A percentile compares a stretch with the other conserved stretches of the same genome.
Evolutionary conservation across 2,113 vertebrate species (phyloP).

Genomic region (Silurus meridionalis): DNA sequence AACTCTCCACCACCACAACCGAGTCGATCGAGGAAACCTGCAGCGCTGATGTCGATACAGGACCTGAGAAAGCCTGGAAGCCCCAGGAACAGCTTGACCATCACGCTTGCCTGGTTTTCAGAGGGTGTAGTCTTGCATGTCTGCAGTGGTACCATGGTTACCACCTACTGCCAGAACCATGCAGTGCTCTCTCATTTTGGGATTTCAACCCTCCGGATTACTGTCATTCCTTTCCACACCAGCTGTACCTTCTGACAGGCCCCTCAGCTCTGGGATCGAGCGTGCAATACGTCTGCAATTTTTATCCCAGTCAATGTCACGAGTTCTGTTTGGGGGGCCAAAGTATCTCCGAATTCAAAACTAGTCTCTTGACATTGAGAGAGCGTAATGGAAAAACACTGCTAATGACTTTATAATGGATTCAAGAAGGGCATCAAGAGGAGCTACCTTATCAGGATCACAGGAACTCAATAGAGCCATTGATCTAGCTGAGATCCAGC

Average conservation of each 20-base stretch:
- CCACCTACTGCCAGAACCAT: background rate
- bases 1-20: background rate
- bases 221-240: background rate
- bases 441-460: constrained; percentile 7
- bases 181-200: background rate
- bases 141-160: background rate
- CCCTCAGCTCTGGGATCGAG: background rate
- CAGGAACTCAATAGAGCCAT: constrained; percentile 10
- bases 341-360: background rate
- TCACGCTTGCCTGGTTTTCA: background rate
- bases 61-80: background rate
- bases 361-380: background rate
- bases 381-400: background rate
- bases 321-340: background rate
- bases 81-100: background rate
- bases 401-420: constrained; percentile 27
- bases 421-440: background rate
- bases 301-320: background rate
- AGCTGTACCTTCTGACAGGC: constrained; percentile 4
- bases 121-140: background rate
- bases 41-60: background rate
- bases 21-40: background rate
- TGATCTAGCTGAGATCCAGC: background rate
- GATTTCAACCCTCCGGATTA: background rate
- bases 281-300: background rate